These are phyloP conservation scores for Pipistrellus nathusii DNA, from an alignment of 2,797 vertebrate genomes.

Conservation along the genomic window DNA sequence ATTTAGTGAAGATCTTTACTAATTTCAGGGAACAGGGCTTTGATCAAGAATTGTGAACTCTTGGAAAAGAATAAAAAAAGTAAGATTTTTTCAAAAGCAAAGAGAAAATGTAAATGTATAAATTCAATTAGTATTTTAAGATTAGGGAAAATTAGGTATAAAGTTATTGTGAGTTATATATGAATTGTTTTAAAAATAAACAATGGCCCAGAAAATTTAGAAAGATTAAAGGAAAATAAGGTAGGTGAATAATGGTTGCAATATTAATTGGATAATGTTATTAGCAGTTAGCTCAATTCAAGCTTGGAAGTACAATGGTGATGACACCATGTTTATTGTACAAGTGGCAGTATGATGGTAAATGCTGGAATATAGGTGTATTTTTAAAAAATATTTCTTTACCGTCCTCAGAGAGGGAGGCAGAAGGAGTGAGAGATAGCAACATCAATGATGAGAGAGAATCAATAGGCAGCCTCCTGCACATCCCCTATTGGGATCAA, in stretches of 20 bases:
- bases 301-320: background rate
- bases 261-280: background rate
- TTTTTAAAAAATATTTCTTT: no score
- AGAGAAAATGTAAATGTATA: background rate
- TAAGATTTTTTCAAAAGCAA: slow-evolving; percentile 12
- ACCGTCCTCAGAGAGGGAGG: no score
- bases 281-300: background rate
- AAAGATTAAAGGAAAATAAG: background rate
- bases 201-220: background rate
- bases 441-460: no score
- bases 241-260: background rate
- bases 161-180: background rate
- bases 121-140: slow-evolving; percentile 43
- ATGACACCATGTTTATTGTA: background rate
- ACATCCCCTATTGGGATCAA: no score
- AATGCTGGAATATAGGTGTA: background rate
- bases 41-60: background rate
- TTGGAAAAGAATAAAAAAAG: background rate
- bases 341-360: background rate
- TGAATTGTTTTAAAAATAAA: background rate
- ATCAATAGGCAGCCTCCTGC: no score
- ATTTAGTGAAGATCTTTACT: slow-evolving; percentile 40
- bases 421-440: no score
- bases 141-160: background rate
- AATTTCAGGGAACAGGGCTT: background rate